These are phyloP conservation scores for Caradrina kadenii DNA, from an alignment of 2,888 invertebrate species.

Conservation along the genomic window DNA sequence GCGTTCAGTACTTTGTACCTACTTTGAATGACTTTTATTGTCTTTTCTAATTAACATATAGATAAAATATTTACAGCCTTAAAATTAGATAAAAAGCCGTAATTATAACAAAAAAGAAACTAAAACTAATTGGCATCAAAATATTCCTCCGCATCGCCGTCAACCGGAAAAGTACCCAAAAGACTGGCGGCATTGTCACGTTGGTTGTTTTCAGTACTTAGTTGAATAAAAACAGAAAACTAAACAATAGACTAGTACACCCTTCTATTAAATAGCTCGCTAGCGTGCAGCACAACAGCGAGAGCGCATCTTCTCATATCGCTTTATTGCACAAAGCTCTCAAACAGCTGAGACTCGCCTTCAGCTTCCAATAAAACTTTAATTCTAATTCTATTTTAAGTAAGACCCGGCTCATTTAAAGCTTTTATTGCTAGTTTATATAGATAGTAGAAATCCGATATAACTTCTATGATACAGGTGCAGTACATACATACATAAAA, in stretches of 20 bases:
- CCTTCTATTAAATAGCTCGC: slow-evolving; percentile 14
- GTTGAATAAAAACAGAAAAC: background rate
- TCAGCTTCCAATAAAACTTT: slow-evolving; percentile 54
- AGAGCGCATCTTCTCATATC: slow-evolving; percentile 62
- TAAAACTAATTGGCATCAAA: no score
- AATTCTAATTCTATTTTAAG: slow-evolving; percentile 51
- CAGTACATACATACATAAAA: no score
- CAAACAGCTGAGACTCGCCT: slow-evolving; percentile 69
- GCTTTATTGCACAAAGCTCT: slow-evolving; percentile 71
- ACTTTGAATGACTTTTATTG: no score
- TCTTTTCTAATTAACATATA: no score
- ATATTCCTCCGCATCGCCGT: no score
- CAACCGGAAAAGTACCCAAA: no score
- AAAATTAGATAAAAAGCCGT: no score
- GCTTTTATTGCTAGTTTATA: slow-evolving; percentile 34
- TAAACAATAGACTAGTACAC: slow-evolving; percentile 18
- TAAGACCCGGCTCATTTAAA: slow-evolving; percentile 22
- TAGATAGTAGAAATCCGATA: background rate
- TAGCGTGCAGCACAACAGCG: slow-evolving; percentile 37
- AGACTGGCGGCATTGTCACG: no score
- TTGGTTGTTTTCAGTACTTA: background rate
- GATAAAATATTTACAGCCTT: no score
- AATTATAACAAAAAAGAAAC: no score
- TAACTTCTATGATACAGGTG: slow-evolving; percentile 24
- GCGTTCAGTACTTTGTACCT: background rate